phyloP scores from a whole-genome alignment of 2,888 invertebrate genomes.

The Chrysopilus asiliformis region DNA sequence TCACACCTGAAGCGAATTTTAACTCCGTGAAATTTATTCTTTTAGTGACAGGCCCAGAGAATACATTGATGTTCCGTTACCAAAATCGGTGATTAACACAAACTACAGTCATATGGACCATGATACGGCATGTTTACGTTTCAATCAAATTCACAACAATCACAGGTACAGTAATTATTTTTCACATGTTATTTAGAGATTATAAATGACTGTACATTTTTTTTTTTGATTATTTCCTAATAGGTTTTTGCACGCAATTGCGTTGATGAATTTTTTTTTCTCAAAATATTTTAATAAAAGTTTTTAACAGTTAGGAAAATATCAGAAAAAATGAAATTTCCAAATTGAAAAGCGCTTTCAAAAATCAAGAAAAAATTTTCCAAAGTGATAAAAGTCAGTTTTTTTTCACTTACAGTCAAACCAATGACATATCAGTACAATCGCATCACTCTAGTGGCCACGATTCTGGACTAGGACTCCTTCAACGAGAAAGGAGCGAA shows the following conservation, averaged over 20 bases:
- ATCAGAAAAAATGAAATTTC: no score
- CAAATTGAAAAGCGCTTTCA: no score
- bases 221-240: no score
- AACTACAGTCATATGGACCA: conserved; percentile 30
- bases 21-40: conserved; percentile 16
- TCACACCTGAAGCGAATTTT: no score
- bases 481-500: conserved; percentile 24
- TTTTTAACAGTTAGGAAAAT: no score
- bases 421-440: conserved; percentile 59
- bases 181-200: no score
- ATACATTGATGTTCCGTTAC: conserved; percentile 36
- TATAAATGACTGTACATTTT: no score
- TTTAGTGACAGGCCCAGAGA: conserved; percentile 30
- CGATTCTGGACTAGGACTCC: conserved; percentile 60
- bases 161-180: no score
- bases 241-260: no score
- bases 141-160: conserved; percentile 37
- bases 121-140: conserved; percentile 41
- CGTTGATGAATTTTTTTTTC: no score
- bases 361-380: no score
- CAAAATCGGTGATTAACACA: conserved; percentile 32
- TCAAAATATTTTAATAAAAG: no score
- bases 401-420: conserved; percentile 3
- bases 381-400: not conserved
- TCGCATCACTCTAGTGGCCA: conserved; percentile 72